These are phyloP conservation scores for Zaprionus capensis DNA, from an alignment of 1,140 invertebrate genomes.

Conservation along the genomic window DNA sequence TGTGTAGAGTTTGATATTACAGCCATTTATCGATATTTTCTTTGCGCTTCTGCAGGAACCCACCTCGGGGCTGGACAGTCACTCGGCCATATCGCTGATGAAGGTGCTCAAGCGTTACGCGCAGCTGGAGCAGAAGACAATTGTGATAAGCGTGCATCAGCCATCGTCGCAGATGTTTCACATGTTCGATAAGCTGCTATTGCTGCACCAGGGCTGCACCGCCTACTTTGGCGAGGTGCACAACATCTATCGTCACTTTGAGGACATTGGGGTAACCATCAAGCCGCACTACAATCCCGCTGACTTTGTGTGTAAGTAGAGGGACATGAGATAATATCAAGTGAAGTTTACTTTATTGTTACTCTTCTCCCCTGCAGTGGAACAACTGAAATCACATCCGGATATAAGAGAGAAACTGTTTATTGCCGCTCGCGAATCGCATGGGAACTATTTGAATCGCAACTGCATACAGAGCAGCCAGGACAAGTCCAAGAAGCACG, in stretches of 20 bases:
- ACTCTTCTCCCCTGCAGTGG: slow-evolving; percentile 86
- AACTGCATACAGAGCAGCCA: slow-evolving; percentile 85
- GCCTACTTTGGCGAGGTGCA: slow-evolving; percentile 92
- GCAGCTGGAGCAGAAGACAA: slow-evolving; percentile 91
- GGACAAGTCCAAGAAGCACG: slow-evolving; percentile 53
- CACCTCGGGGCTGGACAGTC: slow-evolving; percentile 93
- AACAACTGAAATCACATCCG: slow-evolving; percentile 90
- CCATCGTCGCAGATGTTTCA: slow-evolving; percentile 95
- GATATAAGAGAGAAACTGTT: slow-evolving; percentile 90
- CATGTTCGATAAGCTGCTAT: slow-evolving; percentile 92
- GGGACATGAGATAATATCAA: background rate
- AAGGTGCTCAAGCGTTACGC: slow-evolving; percentile 90
- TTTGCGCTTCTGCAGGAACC: slow-evolving; percentile 88
- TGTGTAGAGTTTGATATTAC: background rate
- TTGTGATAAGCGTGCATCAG: slow-evolving; percentile 93
- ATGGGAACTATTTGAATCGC: slow-evolving; percentile 86
- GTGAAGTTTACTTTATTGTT: background rate
- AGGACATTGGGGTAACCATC: slow-evolving; percentile 89
- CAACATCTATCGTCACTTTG: slow-evolving; percentile 91
- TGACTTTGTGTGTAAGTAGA: slow-evolving; percentile 92
- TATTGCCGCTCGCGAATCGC: slow-evolving; percentile 85
- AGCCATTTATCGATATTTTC: background rate
- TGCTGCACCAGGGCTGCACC: slow-evolving; percentile 91
- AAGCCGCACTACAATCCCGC: slow-evolving; percentile 94
- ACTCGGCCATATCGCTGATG: slow-evolving; percentile 91